Percentiles rank a stretch among this genome's conserved stretches.
These are phyloP conservation scores for Hemiprocne comata DNA, from an alignment of 2,113 vertebrate species.

Conservation along the genomic window DNA sequence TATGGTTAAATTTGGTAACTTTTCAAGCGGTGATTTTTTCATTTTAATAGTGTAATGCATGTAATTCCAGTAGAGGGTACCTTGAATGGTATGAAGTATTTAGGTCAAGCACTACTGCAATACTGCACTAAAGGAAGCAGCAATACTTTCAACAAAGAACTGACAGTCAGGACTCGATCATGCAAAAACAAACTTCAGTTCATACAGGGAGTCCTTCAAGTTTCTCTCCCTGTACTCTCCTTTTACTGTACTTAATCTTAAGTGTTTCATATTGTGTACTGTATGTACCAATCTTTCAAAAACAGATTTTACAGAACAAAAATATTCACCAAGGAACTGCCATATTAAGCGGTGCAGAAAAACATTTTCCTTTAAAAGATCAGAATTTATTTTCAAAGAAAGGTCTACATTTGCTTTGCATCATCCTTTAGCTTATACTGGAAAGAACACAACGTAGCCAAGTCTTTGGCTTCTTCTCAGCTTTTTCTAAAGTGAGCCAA, in stretches of 20 bases:
- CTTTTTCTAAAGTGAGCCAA: constrained; percentile 12
- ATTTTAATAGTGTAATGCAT: neutral
- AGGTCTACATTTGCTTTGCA: constrained; percentile 48
- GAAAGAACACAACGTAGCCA: constrained; percentile 4
- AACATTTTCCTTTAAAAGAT: neutral
- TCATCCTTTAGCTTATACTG: constrained; percentile 32
- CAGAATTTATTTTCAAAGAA: neutral
- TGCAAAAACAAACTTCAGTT: neutral
- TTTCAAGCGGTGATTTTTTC: neutral
- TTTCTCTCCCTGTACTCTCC: neutral
- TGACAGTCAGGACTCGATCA: neutral
- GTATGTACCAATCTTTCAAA: neutral
- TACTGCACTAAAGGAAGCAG: neutral
- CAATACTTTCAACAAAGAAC: neutral
- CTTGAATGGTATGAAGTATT: neutral
- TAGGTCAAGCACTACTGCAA: neutral
- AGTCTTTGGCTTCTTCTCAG: constrained; percentile 34
- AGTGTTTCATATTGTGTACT: neutral
- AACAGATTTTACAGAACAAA: neutral
- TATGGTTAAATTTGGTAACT: neutral
- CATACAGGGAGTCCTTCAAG: neutral
- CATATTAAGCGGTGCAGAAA: neutral
- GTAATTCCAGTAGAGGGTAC: neutral
- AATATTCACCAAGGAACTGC: neutral
- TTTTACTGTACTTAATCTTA: neutral